Percentiles rank a stretch among this genome's conserved stretches.
phyloP scores from a whole-genome alignment of 2,888 invertebrate species.

The Liopterus haemorrhoidalis region DNA sequence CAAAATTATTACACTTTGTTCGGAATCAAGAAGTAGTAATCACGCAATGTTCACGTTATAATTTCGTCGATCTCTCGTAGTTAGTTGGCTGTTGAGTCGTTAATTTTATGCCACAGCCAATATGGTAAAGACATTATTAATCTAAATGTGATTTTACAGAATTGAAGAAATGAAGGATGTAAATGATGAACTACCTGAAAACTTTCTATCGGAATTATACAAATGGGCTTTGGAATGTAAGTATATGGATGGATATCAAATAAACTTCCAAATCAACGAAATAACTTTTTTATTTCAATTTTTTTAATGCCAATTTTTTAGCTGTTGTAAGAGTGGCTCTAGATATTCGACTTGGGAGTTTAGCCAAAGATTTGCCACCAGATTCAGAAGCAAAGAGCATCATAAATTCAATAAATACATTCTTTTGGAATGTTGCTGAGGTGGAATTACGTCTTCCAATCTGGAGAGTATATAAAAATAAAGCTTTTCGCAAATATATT shows the following conservation, averaged over 20 bases:
- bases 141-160: constrained; percentile 46
- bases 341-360: constrained; percentile 72
- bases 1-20: no score
- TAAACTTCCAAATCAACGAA: neutral
- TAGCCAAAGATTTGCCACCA: constrained; percentile 48
- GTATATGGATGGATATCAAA: constrained; percentile 40
- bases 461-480: constrained; percentile 67
- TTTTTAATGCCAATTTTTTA: constrained; percentile 40
- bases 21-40: no score
- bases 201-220: constrained; percentile 66
- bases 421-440: constrained; percentile 71
- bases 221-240: constrained; percentile 81
- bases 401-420: constrained; percentile 69
- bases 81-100: neutral
- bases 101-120: no score
- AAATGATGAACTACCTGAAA: constrained; percentile 58
- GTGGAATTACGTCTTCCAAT: constrained; percentile 68
- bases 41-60: no score
- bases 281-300: constrained; percentile 8
- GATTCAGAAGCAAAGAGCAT: constrained; percentile 66
- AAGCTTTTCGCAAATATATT: constrained; percentile 64
- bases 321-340: constrained; percentile 77
- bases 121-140: neutral
- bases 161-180: constrained; percentile 56
- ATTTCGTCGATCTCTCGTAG: no score